phyloP scores from a whole-genome alignment of 2,888 invertebrate genomes.

The Atethmia centrago region DNA sequence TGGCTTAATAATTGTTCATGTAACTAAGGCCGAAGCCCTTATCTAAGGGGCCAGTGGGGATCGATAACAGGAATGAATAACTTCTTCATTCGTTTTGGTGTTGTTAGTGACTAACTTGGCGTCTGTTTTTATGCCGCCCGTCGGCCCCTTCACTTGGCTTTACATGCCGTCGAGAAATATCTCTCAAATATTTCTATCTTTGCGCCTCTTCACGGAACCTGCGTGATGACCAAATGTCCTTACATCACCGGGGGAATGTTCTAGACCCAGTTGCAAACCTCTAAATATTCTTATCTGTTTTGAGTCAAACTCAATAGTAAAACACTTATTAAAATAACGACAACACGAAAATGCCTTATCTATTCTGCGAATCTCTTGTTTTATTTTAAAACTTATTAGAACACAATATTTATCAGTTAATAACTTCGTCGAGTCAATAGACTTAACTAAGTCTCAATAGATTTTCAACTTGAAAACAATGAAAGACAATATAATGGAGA shows the following conservation, averaged over 20 bases:
- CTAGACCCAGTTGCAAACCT: background rate
- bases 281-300: background rate
- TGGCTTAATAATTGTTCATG: background rate
- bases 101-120: too few relatives aligned
- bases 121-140: too few relatives aligned
- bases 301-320: background rate
- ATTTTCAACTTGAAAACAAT: constrained; percentile 41
- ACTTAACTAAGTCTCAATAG: constrained; percentile 21
- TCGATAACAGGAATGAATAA: background rate
- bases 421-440: constrained; percentile 24
- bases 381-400: constrained; percentile 9
- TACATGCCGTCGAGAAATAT: too few relatives aligned
- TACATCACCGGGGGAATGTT: background rate
- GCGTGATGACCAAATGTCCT: background rate
- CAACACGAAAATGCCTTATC: background rate
- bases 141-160: too few relatives aligned
- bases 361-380: constrained; percentile 5
- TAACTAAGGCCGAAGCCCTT: background rate
- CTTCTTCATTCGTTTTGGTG: background rate
- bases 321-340: background rate
- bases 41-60: background rate
- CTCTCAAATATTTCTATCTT: too few relatives aligned
- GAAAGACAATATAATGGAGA: constrained; percentile 39
- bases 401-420: constrained; percentile 29
- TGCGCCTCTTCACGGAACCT: background rate